phyloP scores from a whole-genome alignment of 2,113 vertebrate genomes.

The Acanthisitta chloris region DNA sequence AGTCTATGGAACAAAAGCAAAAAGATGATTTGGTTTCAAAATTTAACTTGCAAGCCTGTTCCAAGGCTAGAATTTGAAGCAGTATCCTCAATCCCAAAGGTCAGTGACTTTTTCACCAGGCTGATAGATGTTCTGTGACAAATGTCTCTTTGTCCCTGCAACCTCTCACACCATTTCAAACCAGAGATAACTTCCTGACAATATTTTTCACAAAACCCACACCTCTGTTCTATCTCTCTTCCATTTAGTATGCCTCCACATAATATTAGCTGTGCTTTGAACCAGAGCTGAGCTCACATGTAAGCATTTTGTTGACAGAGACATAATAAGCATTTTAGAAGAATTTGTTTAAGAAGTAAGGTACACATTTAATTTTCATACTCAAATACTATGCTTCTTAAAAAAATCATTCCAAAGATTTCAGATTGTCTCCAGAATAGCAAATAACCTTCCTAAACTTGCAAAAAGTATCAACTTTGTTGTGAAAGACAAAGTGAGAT shows the following conservation, averaged over 20 bases:
- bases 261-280: not conserved
- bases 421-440: slow-evolving; percentile 20
- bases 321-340: slow-evolving; percentile 64
- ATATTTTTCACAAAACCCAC: not conserved
- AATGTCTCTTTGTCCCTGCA: not conserved
- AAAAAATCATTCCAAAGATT: slow-evolving; percentile 68
- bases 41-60: not conserved
- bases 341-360: slow-evolving; percentile 64
- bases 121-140: not conserved
- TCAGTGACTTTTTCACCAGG: not conserved
- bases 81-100: not conserved
- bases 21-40: not conserved
- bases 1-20: not conserved
- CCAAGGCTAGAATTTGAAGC: not conserved
- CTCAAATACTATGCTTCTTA: slow-evolving; percentile 47
- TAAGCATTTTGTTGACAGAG: slow-evolving; percentile 67
- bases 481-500: not conserved
- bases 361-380: slow-evolving; percentile 70
- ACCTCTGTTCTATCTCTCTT: not conserved
- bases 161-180: not conserved
- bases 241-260: not conserved
- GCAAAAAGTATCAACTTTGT: slow-evolving; percentile 15
- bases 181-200: not conserved
- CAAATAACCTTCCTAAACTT: not conserved
- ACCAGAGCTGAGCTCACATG: slow-evolving; percentile 3